Evolutionary conservation across 2,113 vertebrate genomes (phyloP).

Genomic region (Apteryx mantelli): DNA sequence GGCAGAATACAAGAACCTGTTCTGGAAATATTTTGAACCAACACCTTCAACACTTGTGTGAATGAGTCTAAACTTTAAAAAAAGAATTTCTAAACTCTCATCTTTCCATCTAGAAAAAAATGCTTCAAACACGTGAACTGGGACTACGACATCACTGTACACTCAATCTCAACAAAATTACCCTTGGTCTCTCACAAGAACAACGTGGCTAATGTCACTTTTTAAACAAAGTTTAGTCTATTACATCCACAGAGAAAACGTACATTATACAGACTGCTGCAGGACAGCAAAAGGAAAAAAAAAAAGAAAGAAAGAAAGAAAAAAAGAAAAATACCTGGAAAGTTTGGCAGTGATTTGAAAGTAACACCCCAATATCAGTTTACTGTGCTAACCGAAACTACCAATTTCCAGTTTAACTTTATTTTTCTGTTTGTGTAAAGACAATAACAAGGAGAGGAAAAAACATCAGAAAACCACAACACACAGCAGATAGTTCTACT

Average conservation of each 20-base stretch:
- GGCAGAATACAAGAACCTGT: background rate
- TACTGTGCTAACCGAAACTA: background rate
- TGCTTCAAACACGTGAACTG: background rate
- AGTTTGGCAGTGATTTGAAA: background rate
- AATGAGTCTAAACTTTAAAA: background rate
- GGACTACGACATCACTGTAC: background rate
- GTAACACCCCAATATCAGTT: background rate
- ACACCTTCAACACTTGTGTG: background rate
- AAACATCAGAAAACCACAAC: background rate
- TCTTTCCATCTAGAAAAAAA: background rate
- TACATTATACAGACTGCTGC: background rate
- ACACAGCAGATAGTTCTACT: background rate
- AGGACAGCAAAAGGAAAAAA: background rate
- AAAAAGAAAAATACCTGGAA: background rate
- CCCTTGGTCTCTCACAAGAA: background rate
- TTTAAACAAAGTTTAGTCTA: background rate
- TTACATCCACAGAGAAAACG: background rate
- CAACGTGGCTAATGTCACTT: background rate
- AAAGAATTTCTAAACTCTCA: constrained; percentile 11
- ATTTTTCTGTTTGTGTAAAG: background rate
- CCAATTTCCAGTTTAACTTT: background rate
- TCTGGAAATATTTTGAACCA: background rate
- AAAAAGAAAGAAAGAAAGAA: no score
- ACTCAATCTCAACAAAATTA: background rate
- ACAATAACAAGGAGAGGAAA: background rate